A percentile compares a stretch with the other conserved stretches of the same genome.
Evolutionary conservation across 2,888 invertebrate species (phyloP).

Genomic region (Aricia artaxerxes): DNA sequence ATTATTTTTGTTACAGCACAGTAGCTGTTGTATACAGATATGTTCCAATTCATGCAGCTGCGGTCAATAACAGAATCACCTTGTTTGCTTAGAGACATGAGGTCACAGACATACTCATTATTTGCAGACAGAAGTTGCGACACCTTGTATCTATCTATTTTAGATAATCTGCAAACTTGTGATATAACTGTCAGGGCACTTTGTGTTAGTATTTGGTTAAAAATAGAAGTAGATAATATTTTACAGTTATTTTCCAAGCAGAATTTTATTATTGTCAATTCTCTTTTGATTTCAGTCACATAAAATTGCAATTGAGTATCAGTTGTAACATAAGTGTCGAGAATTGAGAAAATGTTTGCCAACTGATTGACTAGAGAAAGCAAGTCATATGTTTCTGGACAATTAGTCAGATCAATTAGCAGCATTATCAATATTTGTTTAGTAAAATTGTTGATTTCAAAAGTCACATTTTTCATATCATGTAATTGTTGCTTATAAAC

Average conservation of each 20-base stretch:
- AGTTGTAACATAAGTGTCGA: conserved; percentile 66
- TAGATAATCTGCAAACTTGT: conserved; percentile 73
- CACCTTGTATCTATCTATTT: conserved; percentile 75
- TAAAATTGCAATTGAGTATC: conserved; percentile 73
- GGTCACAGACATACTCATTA: conserved; percentile 67
- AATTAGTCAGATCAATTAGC: conserved; percentile 73
- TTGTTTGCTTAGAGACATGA: conserved; percentile 56
- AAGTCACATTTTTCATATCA: conserved; percentile 72
- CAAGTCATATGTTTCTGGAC: conserved; percentile 70
- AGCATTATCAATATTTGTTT: conserved; percentile 76
- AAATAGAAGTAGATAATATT: conserved; percentile 74
- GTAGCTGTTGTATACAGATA: conserved; percentile 74
- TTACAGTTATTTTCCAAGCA: conserved; percentile 75
- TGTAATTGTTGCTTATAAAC: conserved; percentile 69
- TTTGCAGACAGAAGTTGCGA: conserved; percentile 71
- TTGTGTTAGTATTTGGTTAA: conserved; percentile 68
- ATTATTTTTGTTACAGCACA: conserved; percentile 75
- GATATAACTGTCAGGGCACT: conserved; percentile 76
- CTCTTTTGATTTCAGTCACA: conserved; percentile 74
- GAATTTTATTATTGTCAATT: conserved; percentile 73
- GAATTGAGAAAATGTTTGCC: conserved; percentile 72
- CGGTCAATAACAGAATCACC: conserved; percentile 49
- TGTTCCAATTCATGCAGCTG: conserved; percentile 63
- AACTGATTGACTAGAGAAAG: conserved; percentile 69
- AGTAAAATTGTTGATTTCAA: conserved; percentile 74